These are phyloP conservation scores for Stenodema calcarata DNA, from an alignment of 2,888 invertebrate species.

Conservation along the genomic window DNA sequence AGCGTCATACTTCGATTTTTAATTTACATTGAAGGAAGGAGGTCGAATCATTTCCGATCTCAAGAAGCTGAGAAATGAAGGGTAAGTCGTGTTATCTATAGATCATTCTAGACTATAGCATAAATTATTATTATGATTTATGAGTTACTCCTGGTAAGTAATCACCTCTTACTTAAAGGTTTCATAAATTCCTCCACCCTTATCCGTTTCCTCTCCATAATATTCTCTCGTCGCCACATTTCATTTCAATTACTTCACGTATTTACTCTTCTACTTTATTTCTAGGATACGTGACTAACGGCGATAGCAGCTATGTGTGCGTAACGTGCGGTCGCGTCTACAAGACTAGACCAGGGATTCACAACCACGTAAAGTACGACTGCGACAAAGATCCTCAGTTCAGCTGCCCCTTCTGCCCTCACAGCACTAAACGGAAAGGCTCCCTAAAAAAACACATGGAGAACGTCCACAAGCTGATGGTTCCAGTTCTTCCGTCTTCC, in stretches of 20 bases:
- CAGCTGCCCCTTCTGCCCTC: constrained; percentile 21
- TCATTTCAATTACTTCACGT: not conserved
- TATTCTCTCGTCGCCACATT: not conserved
- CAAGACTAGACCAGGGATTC: not conserved
- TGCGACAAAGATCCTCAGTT: constrained; percentile 52
- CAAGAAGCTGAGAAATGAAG: too few species aligned
- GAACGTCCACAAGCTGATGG: not conserved
- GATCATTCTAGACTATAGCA: not conserved
- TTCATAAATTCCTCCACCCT: not conserved
- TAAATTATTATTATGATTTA: not conserved
- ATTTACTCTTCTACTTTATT: not conserved
- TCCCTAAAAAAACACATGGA: constrained; percentile 30
- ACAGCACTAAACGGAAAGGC: constrained; percentile 7
- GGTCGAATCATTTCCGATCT: too few species aligned
- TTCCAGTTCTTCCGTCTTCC: not conserved
- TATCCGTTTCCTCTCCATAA: not conserved
- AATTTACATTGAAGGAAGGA: too few species aligned
- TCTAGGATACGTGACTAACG: constrained; percentile 3
- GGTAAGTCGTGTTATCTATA: too few species aligned
- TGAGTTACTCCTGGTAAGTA: not conserved
- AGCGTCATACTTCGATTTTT: too few species aligned
- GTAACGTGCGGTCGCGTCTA: not conserved
- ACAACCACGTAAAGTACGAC: constrained; percentile 25
- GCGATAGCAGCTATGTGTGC: constrained; percentile 16
- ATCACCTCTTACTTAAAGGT: not conserved